These are phyloP conservation scores for Trachurus trachurus DNA, from an alignment of 2,797 vertebrate genomes.

Conservation along the genomic window DNA sequence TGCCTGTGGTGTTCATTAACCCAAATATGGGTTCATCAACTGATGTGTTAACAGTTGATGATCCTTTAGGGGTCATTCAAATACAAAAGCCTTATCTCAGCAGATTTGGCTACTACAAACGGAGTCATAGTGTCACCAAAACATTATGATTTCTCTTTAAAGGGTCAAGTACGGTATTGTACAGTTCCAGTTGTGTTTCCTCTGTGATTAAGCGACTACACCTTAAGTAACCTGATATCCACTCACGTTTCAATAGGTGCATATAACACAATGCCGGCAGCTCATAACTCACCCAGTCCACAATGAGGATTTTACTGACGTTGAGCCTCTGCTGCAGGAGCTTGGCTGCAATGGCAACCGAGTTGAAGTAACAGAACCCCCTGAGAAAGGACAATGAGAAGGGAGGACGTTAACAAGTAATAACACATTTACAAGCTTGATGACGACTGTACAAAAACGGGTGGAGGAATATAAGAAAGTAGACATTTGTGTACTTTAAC, in stretches of 20 bases:
- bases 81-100: neutral
- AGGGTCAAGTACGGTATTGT: too few species aligned
- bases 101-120: neutral
- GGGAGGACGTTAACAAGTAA: neutral
- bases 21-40: too few species aligned
- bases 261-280: neutral
- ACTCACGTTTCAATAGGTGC: neutral
- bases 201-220: neutral
- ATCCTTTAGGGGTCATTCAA: neutral
- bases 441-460: neutral
- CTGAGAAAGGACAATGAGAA: slow-evolving; percentile 74
- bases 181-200: neutral
- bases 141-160: neutral
- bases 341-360: slow-evolving; percentile 95
- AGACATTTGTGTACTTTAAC: too few species aligned
- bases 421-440: neutral
- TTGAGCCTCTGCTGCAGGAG: slow-evolving; percentile 95
- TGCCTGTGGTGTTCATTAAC: neutral
- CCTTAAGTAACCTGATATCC: neutral
- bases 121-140: neutral
- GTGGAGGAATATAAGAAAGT: too few species aligned
- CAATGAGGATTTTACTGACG: slow-evolving; percentile 96
- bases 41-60: neutral
- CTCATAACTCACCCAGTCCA: slow-evolving; percentile 94
- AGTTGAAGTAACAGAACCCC: slow-evolving; percentile 99